Conservation (phyloP, 2,113 vertebrate species). For the Osmerus eperlanus region DNA sequence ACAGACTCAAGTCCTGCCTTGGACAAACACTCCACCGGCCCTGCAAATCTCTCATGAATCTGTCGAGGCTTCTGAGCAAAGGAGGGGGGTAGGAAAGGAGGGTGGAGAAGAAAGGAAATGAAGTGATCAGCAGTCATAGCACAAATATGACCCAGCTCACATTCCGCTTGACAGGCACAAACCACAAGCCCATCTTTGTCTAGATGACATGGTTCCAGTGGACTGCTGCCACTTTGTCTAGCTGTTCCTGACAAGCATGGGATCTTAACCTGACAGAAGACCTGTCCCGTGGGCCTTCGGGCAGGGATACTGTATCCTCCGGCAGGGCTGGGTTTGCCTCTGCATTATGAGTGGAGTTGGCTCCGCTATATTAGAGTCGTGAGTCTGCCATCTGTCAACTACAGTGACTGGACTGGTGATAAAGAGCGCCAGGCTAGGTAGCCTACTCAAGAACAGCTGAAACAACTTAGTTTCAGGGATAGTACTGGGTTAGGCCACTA, state of each 20-base stretch:
- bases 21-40: constrained; percentile 12
- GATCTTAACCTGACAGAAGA: too few species aligned
- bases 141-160: constrained; percentile 11
- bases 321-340: constrained; percentile 9
- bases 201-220: background rate
- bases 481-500: background rate
- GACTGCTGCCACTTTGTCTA: background rate
- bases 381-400: constrained; percentile 39
- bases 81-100: background rate
- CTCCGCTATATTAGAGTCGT: constrained; percentile 32
- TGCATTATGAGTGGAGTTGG: constrained; percentile 14
- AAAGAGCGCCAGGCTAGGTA: constrained; percentile 13
- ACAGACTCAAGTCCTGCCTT: constrained; percentile 12
- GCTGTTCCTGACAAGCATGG: background rate
- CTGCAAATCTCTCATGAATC: constrained; percentile 1
- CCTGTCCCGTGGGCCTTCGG: background rate
- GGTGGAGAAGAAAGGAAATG: background rate
- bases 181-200: constrained; percentile 5
- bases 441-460: constrained; percentile 32
- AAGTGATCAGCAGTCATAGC: background rate
- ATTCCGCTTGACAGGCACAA: constrained; percentile 16
- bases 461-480: constrained; percentile 23
- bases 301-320: background rate
- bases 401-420: constrained; percentile 17
- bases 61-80: constrained; percentile 4